These are phyloP conservation scores for Chloropsis hardwickii DNA, from an alignment of 2,113 vertebrate species.

Conservation along the genomic window DNA sequence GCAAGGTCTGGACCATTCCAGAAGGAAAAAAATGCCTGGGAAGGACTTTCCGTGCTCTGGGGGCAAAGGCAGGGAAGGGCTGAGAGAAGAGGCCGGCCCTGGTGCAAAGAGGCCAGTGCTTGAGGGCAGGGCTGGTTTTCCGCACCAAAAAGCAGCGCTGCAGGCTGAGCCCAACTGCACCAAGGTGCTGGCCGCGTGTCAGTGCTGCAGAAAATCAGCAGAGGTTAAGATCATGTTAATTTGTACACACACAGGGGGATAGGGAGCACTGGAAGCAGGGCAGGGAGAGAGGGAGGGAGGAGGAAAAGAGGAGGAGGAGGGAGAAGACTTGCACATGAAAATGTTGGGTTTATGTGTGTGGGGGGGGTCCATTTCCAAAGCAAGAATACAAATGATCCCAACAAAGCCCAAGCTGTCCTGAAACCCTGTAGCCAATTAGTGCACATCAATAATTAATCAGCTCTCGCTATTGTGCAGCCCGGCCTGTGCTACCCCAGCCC, in stretches of 20 bases:
- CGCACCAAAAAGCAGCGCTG: constrained; percentile 24
- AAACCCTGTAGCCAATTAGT: constrained; percentile 98
- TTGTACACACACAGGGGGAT: constrained; percentile 79
- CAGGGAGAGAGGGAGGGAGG: not conserved
- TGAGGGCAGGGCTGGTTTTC: not conserved
- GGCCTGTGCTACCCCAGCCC: constrained; percentile 74
- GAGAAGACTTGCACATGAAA: constrained; percentile 74
- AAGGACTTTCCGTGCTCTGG: not conserved
- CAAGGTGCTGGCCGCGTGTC: constrained; percentile 33
- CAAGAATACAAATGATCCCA: constrained; percentile 83
- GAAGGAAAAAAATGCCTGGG: not conserved
- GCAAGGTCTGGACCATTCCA: not conserved
- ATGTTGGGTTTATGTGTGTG: constrained; percentile 68
- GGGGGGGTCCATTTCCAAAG: constrained; percentile 78
- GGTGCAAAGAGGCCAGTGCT: not conserved
- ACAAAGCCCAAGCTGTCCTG: constrained; percentile 90
- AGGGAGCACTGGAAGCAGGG: not conserved
- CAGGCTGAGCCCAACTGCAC: not conserved
- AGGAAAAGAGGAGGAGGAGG: not conserved
- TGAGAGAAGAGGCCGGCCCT: not conserved
- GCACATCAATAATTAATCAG: constrained; percentile 94
- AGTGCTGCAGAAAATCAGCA: constrained; percentile 1
- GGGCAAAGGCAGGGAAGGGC: not conserved
- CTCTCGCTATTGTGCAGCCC: constrained; percentile 83
- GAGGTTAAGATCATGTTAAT: constrained; percentile 79